Conservation (phyloP, 2,888 invertebrate species). For the Hypercompe scribonia region DNA sequence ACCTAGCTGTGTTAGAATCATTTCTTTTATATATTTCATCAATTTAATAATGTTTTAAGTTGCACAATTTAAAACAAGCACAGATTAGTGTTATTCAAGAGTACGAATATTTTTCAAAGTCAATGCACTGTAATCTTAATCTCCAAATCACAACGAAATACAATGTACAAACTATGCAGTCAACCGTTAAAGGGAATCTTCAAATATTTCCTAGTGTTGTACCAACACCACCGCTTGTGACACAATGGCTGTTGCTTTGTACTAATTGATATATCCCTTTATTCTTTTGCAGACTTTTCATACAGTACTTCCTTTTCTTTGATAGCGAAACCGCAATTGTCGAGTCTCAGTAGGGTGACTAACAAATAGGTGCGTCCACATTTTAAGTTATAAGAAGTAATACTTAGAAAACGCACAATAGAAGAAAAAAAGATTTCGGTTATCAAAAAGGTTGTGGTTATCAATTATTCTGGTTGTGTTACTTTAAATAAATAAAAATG, state of each 20-base stretch:
- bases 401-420: no score
- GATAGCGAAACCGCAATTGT: constrained; percentile 63
- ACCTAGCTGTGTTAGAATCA: neutral
- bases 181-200: constrained; percentile 37
- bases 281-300: constrained; percentile 69
- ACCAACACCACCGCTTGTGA: constrained; percentile 62
- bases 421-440: no score
- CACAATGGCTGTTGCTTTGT: constrained; percentile 54
- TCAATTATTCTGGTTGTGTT: no score
- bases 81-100: neutral
- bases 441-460: no score
- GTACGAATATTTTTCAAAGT: neutral
- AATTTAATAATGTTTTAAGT: neutral
- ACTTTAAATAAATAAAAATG: no score
- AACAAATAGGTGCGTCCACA: neutral
- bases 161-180: constrained; percentile 42
- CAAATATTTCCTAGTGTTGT: constrained; percentile 57
- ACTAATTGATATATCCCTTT: constrained; percentile 73
- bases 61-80: neutral
- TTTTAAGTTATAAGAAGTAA: neutral
- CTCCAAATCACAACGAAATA: constrained; percentile 26
- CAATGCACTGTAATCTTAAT: constrained; percentile 14
- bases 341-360: constrained; percentile 34
- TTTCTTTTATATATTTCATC: no score
- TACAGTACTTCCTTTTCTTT: constrained; percentile 82